Base-by-base conservation (phyloP, 2,888 invertebrate species). In the Bimastos eiseni region DNA sequence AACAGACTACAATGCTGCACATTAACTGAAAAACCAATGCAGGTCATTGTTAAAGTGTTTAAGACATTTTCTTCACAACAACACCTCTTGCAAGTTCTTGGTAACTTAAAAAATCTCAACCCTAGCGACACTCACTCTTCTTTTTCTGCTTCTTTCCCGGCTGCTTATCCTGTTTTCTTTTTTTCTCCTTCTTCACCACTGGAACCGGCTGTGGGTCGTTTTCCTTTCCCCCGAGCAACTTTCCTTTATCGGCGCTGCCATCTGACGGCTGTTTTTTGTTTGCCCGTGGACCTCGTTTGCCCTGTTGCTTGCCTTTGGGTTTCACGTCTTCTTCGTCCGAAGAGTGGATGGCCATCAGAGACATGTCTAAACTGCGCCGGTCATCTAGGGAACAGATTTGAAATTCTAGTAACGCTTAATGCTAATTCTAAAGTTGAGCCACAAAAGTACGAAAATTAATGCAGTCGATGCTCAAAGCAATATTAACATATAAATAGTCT, bases 341-440 rank as follows among this genome's bases (percentile, higher is more conserved):
- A 55, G 90, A 90, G 21, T 44, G 41, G 17, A 88, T 88, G n/a
- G 83, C 90, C 49, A 90, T 55, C 84, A 90, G 49, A 34, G 90
- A 55, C 90, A 92, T 89, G 91, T 93, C 93, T 92, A 93, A 93
- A 37, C 91, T 91, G 37, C 92, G 92, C 17, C 92, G 91, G 37
- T 93, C 93, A 19, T 90, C 93, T 93, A 91, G 6, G 49, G 1
- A 49, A 44, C 21, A 49, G 2, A 21, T 49, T 17, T 49, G 24
- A 49, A 19, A 49, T 49, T 49, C 24, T 21, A 19, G 8, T 21
- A 21, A 19, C 19, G 19, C 6, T 49, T 21, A 49, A 49, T 6
- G 49, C 24, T 21, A 49, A 49, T 49, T 21, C 0, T 24, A 49
- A 49, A 21, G 49, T 49, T 17, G 13, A 49, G 49, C 21, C 21